Percentiles rank a stretch among this genome's conserved stretches.
Evolutionary conservation across 2,888 invertebrate species (phyloP).

Genomic region (Lasioglossum zephyrum): DNA sequence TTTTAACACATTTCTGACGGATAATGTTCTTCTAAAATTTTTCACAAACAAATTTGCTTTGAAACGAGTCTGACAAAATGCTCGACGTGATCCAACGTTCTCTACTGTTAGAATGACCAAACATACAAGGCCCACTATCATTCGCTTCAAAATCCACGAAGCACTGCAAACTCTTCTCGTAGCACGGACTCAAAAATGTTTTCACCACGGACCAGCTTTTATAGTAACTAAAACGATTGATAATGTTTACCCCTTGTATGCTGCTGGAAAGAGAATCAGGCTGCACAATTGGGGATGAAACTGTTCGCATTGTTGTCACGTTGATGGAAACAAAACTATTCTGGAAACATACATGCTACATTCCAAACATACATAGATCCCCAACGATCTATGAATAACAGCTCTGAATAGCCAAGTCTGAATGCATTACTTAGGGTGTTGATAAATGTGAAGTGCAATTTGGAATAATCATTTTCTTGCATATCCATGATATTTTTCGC

Average conservation of each 20-base stretch:
- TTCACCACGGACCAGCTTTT: neutral
- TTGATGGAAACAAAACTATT: neutral
- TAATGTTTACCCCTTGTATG: neutral
- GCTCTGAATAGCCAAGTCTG: neutral
- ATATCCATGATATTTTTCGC: neutral
- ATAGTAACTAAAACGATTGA: neutral
- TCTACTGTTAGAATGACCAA: neutral
- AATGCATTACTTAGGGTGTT: neutral
- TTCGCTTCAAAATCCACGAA: neutral
- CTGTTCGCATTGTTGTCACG: neutral
- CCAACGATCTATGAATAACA: neutral
- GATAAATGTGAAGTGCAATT: neutral
- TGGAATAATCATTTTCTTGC: neutral
- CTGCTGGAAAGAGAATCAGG: neutral
- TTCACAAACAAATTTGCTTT: neutral
- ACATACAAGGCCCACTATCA: neutral
- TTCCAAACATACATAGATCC: neutral
- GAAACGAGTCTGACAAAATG: neutral
- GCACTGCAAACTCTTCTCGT: neutral
- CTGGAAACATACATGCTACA: neutral
- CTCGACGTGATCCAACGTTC: neutral
- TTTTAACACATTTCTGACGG: neutral
- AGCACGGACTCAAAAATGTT: neutral
- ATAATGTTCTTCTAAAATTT: neutral
- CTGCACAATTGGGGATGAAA: neutral